Base-by-base conservation (phyloP, 1,140 invertebrate genomes). In the Drosophila trapezifrons region DNA sequence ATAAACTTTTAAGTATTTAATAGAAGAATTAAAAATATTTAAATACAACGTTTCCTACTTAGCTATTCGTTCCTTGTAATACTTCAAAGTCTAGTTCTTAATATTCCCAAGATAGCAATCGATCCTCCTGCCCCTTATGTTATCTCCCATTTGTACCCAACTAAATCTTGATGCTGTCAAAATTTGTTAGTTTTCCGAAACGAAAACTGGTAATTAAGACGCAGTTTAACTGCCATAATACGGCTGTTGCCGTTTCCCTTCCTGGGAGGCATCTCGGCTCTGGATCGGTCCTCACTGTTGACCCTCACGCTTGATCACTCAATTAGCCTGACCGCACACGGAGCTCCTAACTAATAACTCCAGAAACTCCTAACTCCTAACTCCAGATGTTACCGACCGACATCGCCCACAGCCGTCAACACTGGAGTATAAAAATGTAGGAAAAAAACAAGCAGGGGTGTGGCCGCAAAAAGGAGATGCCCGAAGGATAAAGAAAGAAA, bases 241-340 rank as follows among this genome's bases (percentile, higher is more conserved):
- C 59, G 27, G 22, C 57, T 66, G 63, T 66, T 62, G 40, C 57
- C 32, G 40, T 35, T 38, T 47, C 43, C 57, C 45, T 49, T 29
- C 15, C 18, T n/a, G 27, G n/a, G 9, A 15, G 13, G 52, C 18
- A 43, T 43, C 40, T 12, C 32, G 42, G 51, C 55, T 69, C 35
- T 52, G 12, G 49, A 75, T 74, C 51, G 29, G 51, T 25, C 10
- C 35, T 42, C 57, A 51, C 73, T 76, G 73, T 76, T 77, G 74
- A 70, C 64, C 75, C 75, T 76, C 73, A 76, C 73, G 73, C 73
- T 76, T 76, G 73, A 76, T 77, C 63, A 77, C 74, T 77, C 75
- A 77, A 77, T 77, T 77, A 77, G 56, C 65, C 74, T 70, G 74
- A 70, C 75, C 72, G 58, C 70, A 75, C 72, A 76, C 62, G 73